Percentiles rank a stretch among this genome's conserved stretches.
These are phyloP conservation scores for Eupithecia dodoneata DNA, from an alignment of 2,888 invertebrate genomes.

Conservation along the genomic window DNA sequence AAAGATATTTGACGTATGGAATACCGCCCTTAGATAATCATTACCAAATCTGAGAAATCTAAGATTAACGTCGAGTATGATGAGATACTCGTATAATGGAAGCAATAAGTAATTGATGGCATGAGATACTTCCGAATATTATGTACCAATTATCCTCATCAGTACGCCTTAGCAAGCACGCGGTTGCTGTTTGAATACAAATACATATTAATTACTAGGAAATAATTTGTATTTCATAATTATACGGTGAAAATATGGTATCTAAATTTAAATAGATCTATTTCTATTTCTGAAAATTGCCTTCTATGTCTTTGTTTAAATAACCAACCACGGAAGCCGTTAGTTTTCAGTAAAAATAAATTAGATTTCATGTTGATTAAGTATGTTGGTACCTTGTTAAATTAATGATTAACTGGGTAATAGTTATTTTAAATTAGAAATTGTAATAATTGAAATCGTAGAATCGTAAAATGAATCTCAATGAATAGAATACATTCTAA, in stretches of 20 bases:
- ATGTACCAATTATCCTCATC: neutral
- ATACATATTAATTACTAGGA: neutral
- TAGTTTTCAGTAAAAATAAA: neutral
- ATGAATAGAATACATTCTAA: neutral
- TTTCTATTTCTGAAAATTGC: neutral
- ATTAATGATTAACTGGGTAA: too few relatives aligned
- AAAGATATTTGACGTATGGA: too few relatives aligned
- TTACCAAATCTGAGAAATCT: neutral
- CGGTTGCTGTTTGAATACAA: neutral
- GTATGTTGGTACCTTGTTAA: too few relatives aligned
- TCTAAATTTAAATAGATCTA: neutral
- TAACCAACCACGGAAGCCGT: neutral
- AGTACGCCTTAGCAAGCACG: neutral
- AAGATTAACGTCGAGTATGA: neutral
- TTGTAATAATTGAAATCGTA: too few relatives aligned
- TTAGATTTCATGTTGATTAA: too few relatives aligned
- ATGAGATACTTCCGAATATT: neutral
- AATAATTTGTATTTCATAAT: neutral
- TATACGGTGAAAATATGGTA: neutral
- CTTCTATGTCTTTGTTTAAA: neutral
- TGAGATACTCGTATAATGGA: neutral
- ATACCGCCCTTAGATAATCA: neutral
- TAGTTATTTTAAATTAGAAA: too few relatives aligned
- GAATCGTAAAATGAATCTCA: neutral
- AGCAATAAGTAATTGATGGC: neutral